Evolutionary conservation across 2,797 vertebrate species (phyloP).

Genomic region (Parauchenoglanis punctatus): DNA sequence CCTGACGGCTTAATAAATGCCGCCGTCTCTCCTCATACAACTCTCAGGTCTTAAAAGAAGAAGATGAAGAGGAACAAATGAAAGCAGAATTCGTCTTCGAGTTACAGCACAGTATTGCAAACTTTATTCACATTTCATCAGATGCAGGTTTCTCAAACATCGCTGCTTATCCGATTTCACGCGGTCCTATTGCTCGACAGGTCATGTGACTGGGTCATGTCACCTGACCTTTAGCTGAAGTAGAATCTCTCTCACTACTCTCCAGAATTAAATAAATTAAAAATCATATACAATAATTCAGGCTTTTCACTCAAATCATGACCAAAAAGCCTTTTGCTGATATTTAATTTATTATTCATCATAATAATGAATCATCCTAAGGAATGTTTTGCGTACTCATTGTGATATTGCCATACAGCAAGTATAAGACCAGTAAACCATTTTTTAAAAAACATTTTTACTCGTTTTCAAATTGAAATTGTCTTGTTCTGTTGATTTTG

Average conservation of each 20-base stretch:
- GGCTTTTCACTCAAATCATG: not conserved
- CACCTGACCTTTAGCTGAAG: not conserved
- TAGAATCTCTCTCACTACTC: too few species aligned
- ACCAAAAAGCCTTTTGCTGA: not conserved
- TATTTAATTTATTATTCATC: not conserved
- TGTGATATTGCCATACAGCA: too few species aligned
- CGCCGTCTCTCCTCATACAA: not conserved
- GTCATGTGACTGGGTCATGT: slow-evolving; percentile 9
- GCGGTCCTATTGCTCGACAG: not conserved
- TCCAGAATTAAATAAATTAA: not conserved
- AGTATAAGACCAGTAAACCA: too few species aligned
- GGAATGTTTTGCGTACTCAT: too few species aligned
- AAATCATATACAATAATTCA: not conserved
- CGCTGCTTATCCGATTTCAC: slow-evolving; percentile 37
- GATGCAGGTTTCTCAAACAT: slow-evolving; percentile 11
- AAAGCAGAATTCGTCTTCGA: not conserved
- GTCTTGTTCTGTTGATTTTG: not conserved
- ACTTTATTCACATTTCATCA: slow-evolving; percentile 49
- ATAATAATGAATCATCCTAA: too few species aligned
- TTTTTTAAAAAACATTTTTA: not conserved
- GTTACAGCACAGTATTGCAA: not conserved
- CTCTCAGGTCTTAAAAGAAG: not conserved
- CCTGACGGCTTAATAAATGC: slow-evolving; percentile 27
- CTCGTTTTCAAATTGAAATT: not conserved
- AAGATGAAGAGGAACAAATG: not conserved